These are phyloP conservation scores for Macrophya alboannulata DNA, from an alignment of 2,888 invertebrate species.

Conservation along the genomic window DNA sequence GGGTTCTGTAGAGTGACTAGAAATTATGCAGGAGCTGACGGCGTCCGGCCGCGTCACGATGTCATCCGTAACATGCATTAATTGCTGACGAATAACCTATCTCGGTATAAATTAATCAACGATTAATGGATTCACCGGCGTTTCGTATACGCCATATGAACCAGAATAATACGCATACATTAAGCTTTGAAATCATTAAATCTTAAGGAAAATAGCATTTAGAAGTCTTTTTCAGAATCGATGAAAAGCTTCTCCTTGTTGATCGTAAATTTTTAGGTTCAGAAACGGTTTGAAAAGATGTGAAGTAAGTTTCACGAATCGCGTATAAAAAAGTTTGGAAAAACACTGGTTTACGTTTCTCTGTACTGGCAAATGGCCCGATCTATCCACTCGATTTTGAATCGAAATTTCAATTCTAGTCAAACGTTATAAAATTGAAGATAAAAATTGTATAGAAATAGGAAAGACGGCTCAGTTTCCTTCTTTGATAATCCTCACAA, in stretches of 20 bases:
- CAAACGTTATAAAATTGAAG: constrained; percentile 16
- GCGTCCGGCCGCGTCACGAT: constrained; percentile 26
- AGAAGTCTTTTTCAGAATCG: background rate
- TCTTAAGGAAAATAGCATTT: background rate
- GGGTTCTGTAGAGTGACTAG: constrained; percentile 41
- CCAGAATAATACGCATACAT: background rate
- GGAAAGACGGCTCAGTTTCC: background rate
- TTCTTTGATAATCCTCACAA: constrained; percentile 16
- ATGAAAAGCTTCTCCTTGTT: background rate
- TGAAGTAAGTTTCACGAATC: background rate
- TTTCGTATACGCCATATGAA: background rate
- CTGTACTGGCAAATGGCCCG: background rate
- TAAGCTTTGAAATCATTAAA: background rate
- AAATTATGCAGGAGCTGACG: constrained; percentile 50
- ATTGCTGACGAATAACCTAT: constrained; percentile 50
- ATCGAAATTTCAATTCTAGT: constrained; percentile 7
- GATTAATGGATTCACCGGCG: constrained; percentile 27
- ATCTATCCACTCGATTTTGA: background rate
- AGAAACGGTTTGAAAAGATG: background rate
- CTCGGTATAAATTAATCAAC: constrained; percentile 40
- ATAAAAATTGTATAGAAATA: constrained; percentile 16
- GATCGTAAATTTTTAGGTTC: background rate
- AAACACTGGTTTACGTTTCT: background rate
- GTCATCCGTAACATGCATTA: constrained; percentile 23
- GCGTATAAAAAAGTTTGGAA: background rate